phyloP scores from a whole-genome alignment of 2,888 invertebrate species.

The Drosophila anomalipes region DNA sequence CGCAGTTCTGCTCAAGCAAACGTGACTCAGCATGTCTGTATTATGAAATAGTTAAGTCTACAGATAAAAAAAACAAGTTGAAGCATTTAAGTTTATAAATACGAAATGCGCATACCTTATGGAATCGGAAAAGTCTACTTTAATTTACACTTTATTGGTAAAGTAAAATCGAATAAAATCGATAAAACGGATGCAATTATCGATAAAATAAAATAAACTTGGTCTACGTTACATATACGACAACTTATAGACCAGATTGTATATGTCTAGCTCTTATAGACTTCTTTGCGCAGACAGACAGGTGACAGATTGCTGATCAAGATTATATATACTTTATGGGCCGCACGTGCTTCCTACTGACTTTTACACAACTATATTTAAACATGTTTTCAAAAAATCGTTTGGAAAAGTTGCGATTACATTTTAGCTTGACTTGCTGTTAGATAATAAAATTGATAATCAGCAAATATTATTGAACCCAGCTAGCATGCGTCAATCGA shows the following conservation, averaged over 20 bases:
- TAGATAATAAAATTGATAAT: slow-evolving; percentile 64
- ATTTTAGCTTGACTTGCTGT: slow-evolving; percentile 42
- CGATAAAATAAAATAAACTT: not conserved
- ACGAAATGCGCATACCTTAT: not conserved
- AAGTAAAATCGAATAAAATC: too few relatives aligned
- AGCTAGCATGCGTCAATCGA: slow-evolving; percentile 46
- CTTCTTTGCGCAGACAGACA: not conserved
- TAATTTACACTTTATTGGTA: not conserved
- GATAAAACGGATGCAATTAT: too few relatives aligned
- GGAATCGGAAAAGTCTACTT: not conserved
- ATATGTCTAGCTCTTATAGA: not conserved
- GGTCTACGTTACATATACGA: not conserved
- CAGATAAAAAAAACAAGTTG: not conserved
- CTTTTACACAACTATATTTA: not conserved
- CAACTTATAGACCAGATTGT: accelerated
- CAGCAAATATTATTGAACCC: slow-evolving; percentile 45
- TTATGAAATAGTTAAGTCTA: not conserved
- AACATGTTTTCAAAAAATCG: not conserved
- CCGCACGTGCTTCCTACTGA: not conserved
- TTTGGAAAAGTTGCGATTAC: slow-evolving; percentile 15
- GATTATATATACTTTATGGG: not conserved
- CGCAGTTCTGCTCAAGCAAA: slow-evolving; percentile 1
- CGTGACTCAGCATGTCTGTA: slow-evolving; percentile 7
- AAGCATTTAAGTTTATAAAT: not conserved
- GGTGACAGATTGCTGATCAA: not conserved